A percentile compares a stretch with the other conserved stretches of the same genome.
Evolutionary conservation across 2,888 invertebrate species (phyloP).

Genomic region (Stenodera caucasica): DNA sequence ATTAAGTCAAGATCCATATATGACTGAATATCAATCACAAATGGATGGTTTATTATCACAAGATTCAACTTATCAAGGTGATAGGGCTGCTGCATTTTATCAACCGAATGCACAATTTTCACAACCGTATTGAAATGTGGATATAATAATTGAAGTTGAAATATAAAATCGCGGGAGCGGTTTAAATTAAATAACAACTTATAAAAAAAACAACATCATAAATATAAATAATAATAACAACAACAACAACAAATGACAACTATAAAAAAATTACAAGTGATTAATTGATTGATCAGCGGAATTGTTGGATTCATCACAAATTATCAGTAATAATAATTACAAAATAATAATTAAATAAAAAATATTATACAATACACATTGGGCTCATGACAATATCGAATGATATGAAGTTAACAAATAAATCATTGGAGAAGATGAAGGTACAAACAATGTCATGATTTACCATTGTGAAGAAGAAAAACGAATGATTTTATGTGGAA

Average conservation of each 20-base stretch:
- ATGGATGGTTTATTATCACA: conserved; percentile 94
- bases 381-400: conserved; percentile 34
- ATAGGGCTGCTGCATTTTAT: conserved; percentile 59
- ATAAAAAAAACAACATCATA: neutral
- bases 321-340: conserved; percentile 38
- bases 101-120: conserved; percentile 66
- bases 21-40: conserved; percentile 88
- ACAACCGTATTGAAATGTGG: conserved; percentile 65
- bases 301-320: conserved; percentile 30
- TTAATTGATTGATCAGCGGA: conserved; percentile 45
- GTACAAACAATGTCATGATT: conserved; percentile 22
- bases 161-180: conserved; percentile 51
- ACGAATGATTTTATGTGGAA: conserved; percentile 23
- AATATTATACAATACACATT: conserved; percentile 48
- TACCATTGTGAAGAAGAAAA: conserved; percentile 25
- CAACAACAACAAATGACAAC: neutral
- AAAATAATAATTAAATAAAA: conserved; percentile 37
- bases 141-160: neutral
- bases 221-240: neutral
- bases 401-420: conserved; percentile 14
- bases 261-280: conserved; percentile 50
- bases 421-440: conserved; percentile 17
- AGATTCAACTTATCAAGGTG: conserved; percentile 61
- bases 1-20: conserved; percentile 79
- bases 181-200: conserved; percentile 30